A percentile compares a stretch with the other conserved stretches of the same genome.
Conservation (phyloP, 1,140 invertebrate genomes). For the Ptiloglossa arizonensis region DNA sequence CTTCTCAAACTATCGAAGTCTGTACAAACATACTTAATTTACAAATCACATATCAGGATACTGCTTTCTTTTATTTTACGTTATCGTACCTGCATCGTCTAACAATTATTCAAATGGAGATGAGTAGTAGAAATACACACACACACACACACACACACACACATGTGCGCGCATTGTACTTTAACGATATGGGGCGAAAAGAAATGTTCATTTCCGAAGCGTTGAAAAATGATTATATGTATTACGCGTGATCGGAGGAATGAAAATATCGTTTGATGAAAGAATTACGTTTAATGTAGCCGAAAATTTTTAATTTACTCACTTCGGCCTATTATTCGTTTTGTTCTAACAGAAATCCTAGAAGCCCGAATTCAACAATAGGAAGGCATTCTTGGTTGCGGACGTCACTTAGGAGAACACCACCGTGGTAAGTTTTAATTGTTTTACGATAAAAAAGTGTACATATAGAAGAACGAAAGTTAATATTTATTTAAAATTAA, state of each 20-base stretch:
- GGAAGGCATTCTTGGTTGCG: constrained; percentile 89
- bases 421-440: constrained; percentile 84
- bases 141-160: no score
- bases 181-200: no score
- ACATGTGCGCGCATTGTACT: no score
- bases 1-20: not conserved
- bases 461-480: no score
- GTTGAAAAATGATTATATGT: no score
- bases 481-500: no score
- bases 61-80: not conserved
- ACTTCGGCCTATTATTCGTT: constrained; percentile 1
- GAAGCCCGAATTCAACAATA: constrained; percentile 80
- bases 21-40: not conserved
- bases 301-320: no score
- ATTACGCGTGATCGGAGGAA: no score
- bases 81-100: not conserved
- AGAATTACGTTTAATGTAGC: no score
- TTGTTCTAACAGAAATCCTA: constrained; percentile 69
- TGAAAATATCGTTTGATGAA: no score
- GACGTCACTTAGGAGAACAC: constrained; percentile 88
- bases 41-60: not conserved
- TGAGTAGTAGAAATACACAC: not conserved
- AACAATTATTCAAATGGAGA: not conserved
- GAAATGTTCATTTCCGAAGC: no score
- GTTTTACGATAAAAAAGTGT: no score